These are phyloP conservation scores for Hozukius guyotensis DNA, from an alignment of 2,797 vertebrate species.

Conservation along the genomic window DNA sequence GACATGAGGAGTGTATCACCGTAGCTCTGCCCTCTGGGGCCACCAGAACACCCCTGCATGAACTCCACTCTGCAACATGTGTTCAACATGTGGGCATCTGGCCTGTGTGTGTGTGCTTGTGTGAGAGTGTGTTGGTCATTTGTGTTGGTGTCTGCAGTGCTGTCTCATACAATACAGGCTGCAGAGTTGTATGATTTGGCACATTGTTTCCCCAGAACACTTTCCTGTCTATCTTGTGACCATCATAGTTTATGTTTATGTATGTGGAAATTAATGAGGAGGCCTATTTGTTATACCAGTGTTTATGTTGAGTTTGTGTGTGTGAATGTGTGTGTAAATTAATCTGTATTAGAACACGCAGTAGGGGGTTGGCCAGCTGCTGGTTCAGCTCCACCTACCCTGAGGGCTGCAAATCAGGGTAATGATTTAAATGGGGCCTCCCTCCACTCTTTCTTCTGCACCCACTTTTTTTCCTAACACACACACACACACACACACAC, in stretches of 20 bases:
- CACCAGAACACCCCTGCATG: conserved; percentile 72
- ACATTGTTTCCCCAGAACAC: conserved; percentile 59
- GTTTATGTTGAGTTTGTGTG: conserved; percentile 47
- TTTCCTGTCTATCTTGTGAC: conserved; percentile 51
- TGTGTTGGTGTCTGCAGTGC: conserved; percentile 32
- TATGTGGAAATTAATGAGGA: conserved; percentile 61
- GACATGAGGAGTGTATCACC: conserved; percentile 54
- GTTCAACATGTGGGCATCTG: conserved; percentile 80
- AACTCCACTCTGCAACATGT: conserved; percentile 81
- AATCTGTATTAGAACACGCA: conserved; percentile 65
- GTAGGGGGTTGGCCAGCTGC: conserved; percentile 75
- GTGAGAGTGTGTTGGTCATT: conserved; percentile 25
- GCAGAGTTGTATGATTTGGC: conserved; percentile 67
- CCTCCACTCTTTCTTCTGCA: conserved; percentile 63
- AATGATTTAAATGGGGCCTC: conserved; percentile 82
- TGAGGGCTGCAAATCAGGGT: conserved; percentile 78
- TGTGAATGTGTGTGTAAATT: conserved; percentile 57
- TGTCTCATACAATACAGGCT: conserved; percentile 65
- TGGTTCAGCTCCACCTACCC: conserved; percentile 70
- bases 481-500: neutral
- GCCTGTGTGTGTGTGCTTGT: neutral
- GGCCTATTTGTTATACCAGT: conserved; percentile 57
- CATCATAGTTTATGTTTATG: conserved; percentile 62
- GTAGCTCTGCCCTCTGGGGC: conserved; percentile 63
- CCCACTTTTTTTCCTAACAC: conserved; percentile 18